phyloP scores from a whole-genome alignment of 2,797 vertebrate species.

The Eutrigla gurnardus region DNA sequence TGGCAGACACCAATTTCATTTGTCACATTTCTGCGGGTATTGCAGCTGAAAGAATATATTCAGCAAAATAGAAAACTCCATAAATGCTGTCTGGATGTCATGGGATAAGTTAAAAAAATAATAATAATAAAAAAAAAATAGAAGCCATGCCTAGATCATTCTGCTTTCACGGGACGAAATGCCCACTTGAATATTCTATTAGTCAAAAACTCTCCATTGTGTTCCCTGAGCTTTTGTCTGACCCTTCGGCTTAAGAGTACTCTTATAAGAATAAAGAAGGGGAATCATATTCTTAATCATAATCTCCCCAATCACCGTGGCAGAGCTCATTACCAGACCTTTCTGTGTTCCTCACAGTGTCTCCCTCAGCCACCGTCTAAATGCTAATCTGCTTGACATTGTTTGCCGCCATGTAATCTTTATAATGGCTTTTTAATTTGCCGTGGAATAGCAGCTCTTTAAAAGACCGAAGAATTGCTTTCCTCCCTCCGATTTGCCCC shows the following conservation, averaged over 20 bases:
- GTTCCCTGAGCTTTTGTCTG: conserved; percentile 68
- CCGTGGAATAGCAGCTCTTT: conserved; percentile 83
- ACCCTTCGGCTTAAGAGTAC: conserved; percentile 75
- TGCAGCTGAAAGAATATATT: conserved; percentile 17
- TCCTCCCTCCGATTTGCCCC: conserved; percentile 60
- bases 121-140: neutral
- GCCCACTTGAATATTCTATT: conserved; percentile 79
- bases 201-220: conserved; percentile 64
- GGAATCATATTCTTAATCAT: conserved; percentile 84
- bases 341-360: conserved; percentile 76
- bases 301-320: conserved; percentile 80
- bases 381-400: conserved; percentile 84
- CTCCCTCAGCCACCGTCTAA: conserved; percentile 79
- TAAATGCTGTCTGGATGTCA: conserved; percentile 17
- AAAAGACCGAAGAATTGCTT: conserved; percentile 76
- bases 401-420: conserved; percentile 84
- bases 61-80: conserved; percentile 7
- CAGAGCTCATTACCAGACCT: conserved; percentile 82
- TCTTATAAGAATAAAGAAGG: conserved; percentile 75
- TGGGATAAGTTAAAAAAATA: neutral
- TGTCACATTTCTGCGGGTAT: conserved; percentile 15
- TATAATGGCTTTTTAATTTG: conserved; percentile 87
- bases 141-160: conserved; percentile 32
- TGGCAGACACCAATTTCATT: conserved; percentile 20
- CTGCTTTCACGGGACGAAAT: conserved; percentile 64